Evolutionary conservation across 2,888 invertebrate species (phyloP).

Genomic region (Troides aeacus): DNA sequence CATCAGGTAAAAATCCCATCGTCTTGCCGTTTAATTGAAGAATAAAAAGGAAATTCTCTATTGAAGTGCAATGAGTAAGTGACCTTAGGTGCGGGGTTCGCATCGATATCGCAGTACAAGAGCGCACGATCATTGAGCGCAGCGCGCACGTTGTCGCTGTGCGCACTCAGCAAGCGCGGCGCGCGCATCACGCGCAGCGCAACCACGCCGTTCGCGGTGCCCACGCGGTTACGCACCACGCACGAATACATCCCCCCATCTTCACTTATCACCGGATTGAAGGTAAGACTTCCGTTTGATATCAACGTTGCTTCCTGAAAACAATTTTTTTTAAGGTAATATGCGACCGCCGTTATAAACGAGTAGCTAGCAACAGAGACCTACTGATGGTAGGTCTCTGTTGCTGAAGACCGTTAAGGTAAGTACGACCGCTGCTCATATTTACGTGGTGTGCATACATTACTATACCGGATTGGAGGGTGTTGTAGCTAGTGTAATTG

Average conservation of each 20-base stretch:
- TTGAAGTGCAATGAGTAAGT: conserved; percentile 1
- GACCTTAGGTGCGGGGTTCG: conserved; percentile 63
- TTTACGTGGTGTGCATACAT: no score
- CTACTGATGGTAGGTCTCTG: no score
- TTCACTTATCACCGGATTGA: conserved; percentile 55
- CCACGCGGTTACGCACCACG: conserved; percentile 80
- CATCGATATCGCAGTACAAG: conserved; percentile 61
- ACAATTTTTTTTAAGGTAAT: not conserved
- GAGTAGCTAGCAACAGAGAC: no score
- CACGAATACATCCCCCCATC: conserved; percentile 81
- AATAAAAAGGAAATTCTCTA: no score
- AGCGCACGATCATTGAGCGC: conserved; percentile 48
- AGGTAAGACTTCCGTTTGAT: conserved; percentile 44
- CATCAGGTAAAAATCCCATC: no score
- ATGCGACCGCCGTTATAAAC: no score
- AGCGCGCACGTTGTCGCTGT: not conserved
- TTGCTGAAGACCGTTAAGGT: no score
- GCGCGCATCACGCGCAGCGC: conserved; percentile 76
- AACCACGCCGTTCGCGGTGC: conserved; percentile 73
- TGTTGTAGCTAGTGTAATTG: no score
- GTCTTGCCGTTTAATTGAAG: no score
- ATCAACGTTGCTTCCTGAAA: conserved; percentile 60
- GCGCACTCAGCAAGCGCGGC: conserved; percentile 41
- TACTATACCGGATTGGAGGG: no score
- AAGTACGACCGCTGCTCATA: no score